Evolutionary conservation across 2,888 invertebrate genomes (phyloP).

Genomic region (Macrophya alboannulata): DNA sequence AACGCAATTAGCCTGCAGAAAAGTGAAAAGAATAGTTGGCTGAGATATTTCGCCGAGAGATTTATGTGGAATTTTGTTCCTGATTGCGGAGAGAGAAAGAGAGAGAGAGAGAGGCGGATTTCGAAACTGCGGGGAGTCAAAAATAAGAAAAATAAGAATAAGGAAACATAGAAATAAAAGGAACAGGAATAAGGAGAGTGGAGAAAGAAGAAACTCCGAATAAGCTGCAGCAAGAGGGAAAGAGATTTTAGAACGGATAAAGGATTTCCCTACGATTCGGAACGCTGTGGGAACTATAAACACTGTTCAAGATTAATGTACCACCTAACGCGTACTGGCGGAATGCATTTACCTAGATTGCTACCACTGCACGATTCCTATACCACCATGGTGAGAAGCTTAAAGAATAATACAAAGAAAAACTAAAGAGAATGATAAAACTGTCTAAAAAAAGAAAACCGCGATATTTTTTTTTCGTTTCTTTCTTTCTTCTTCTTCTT

Average conservation of each 20-base stretch:
- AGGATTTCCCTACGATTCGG: conserved; percentile 48
- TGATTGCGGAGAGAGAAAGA: conserved; percentile 28
- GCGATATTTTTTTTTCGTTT: too few relatives aligned
- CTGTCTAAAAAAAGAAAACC: too few relatives aligned
- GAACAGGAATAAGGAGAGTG: not conserved
- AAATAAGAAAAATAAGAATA: not conserved
- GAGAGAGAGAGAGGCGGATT: conserved; percentile 20
- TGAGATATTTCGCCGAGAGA: not conserved
- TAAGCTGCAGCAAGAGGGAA: not conserved
- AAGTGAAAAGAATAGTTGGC: not conserved
- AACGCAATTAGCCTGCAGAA: not conserved
- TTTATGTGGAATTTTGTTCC: not conserved
- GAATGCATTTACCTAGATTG: conserved; percentile 54
- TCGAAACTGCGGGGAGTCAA: not conserved
- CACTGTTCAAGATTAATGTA: conserved; percentile 54
- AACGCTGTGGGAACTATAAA: conserved; percentile 49
- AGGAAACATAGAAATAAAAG: not conserved
- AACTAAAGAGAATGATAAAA: not conserved
- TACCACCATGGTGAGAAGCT: not conserved
- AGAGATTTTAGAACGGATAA: conserved; percentile 17
- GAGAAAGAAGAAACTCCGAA: not conserved
- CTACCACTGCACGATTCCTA: conserved; percentile 27
- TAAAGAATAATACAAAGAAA: not conserved
- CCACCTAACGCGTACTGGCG: conserved; percentile 49
- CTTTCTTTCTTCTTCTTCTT: not conserved